phyloP scores from a whole-genome alignment of 2,113 vertebrate genomes.

The Bombycilla garrulus region DNA sequence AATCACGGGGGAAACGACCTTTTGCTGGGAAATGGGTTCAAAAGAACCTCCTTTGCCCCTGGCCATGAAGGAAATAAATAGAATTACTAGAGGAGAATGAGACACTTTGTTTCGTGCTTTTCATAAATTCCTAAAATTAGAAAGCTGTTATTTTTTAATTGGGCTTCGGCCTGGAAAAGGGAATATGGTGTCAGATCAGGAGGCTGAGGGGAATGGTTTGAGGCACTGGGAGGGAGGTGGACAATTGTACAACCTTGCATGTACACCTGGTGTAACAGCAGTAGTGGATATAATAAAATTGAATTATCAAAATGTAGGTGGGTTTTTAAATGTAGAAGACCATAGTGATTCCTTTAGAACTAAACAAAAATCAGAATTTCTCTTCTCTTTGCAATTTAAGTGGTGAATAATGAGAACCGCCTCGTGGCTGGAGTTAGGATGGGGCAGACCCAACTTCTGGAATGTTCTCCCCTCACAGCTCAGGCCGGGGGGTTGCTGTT shows the following conservation, averaged over 20 bases:
- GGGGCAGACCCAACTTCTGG: neutral
- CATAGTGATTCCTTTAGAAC: neutral
- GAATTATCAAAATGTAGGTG: neutral
- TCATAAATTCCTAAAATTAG: neutral
- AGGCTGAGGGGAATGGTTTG: neutral
- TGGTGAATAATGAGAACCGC: neutral
- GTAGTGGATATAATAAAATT: neutral
- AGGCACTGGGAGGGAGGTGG: rapidly evolving
- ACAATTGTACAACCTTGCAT: rapidly evolving
- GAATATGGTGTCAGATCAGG: neutral
- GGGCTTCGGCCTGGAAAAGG: neutral
- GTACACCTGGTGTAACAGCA: neutral
- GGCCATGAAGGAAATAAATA: neutral
- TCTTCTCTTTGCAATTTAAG: neutral
- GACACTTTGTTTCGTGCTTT: neutral
- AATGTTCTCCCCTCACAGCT: neutral
- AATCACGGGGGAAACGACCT: neutral
- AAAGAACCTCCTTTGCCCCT: neutral
- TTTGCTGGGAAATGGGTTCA: neutral
- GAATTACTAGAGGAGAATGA: neutral
- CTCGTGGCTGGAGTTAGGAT: neutral
- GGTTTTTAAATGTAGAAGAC: neutral
- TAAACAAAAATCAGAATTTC: neutral
- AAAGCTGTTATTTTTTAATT: neutral
- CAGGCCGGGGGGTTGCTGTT: rapidly evolving